Base-by-base conservation (phyloP, 2,888 invertebrate species). In the Epiblema foenella region DNA sequence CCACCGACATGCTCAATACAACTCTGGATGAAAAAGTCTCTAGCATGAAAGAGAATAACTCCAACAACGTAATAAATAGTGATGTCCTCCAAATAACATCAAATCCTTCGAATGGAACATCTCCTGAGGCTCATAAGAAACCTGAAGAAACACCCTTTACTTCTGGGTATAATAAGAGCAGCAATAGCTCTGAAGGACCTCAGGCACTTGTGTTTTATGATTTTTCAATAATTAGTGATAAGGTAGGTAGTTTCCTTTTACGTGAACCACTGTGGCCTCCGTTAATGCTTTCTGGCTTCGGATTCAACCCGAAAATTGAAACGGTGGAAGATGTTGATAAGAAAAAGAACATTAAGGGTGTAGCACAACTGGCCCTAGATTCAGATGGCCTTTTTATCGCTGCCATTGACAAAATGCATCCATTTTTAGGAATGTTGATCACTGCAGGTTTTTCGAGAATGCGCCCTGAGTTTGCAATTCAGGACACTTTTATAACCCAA, bases 301-400 rank as follows among this genome's bases (percentile, higher is more conserved):
- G 37, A 52, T 39, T 20, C 8, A 17, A 42, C 42, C 9, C 76
- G n/a, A 75, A 78, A 57, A 63, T 60, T 56, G 57, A 69, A 39
- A 60, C 59, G 54, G 24, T 58, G 4, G 75, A 58, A 70, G 68
- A 59, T 60, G 24, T 62, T 46, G 63, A 75, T 72, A 65, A 72
- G 20, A 67, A 58, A 24, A 62, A 57, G 39, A 57, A 70, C 11
- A 49, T 39, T 7, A 79, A 77, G 37, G 68, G 69, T 29, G 24
- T 58, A 42, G 77, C 69, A 39, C 77, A 80, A 39, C 76, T 88
- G 0, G 83, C 89, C 12, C 76, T 92, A 15, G 84, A 84, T 54
- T 74, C 82, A n/a, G 87, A 88, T 57, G 92, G 92, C 3, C 72
- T 74, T n/a, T 91, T 92, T 75, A 75, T 92, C 5, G 86, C 92